phyloP scores from a whole-genome alignment of 2,113 vertebrate genomes.

The Litocranius walleri region DNA sequence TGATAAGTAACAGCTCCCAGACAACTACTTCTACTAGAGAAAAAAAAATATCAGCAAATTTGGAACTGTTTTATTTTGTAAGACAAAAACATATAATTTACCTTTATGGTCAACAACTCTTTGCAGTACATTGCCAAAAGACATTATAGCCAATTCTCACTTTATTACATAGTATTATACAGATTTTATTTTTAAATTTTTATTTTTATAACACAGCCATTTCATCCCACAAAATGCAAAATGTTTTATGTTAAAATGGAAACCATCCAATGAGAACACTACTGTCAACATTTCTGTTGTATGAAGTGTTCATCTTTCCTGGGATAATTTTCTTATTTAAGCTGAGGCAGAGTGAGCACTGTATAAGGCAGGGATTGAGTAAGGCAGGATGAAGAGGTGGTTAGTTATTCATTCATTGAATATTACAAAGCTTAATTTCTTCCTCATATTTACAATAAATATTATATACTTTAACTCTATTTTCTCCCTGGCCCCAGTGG shows the following conservation, averaged over 20 bases:
- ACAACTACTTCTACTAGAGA: background rate
- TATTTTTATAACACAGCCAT: background rate
- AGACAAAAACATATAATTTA: background rate
- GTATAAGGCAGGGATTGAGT: background rate
- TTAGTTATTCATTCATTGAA: background rate
- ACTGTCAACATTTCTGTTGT: background rate
- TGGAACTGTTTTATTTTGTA: background rate
- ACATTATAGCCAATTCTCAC: background rate
- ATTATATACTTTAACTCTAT: background rate
- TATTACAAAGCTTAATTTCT: background rate
- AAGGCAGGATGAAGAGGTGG: background rate
- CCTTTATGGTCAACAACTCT: background rate
- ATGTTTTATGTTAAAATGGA: background rate
- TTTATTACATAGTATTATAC: background rate
- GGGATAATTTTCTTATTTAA: background rate
- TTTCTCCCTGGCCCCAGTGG: fast-evolving
- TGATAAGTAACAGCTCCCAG: background rate
- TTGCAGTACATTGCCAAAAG: background rate
- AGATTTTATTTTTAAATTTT: background rate
- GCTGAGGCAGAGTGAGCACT: background rate
- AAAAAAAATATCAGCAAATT: background rate
- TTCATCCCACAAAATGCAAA: background rate
- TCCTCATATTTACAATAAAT: background rate
- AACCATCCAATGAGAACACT: background rate
- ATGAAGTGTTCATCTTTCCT: background rate